Conservation (phyloP, 1,140 invertebrate species). For the Ptiloglossa arizonensis region DNA sequence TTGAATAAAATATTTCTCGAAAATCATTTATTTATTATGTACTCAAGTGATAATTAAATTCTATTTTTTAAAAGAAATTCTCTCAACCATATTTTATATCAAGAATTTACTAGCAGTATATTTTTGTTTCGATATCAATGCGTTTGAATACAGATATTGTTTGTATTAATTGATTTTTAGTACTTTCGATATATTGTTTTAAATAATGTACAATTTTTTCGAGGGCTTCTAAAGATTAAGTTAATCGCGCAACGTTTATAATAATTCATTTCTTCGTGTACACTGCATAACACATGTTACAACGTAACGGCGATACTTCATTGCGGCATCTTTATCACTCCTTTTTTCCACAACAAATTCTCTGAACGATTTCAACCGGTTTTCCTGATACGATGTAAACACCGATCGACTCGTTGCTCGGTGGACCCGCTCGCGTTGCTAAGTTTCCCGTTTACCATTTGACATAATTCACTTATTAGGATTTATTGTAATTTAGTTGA, state of each 20-base stretch:
- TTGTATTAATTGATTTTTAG: too few relatives aligned
- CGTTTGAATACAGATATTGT: too few relatives aligned
- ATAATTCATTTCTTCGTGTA: not conserved
- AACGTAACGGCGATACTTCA: not conserved
- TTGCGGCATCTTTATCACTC: constrained; percentile 4
- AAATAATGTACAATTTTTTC: too few relatives aligned
- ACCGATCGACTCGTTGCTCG: constrained; percentile 19
- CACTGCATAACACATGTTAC: not conserved
- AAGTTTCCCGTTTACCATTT: constrained; percentile 16
- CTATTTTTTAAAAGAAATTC: too few relatives aligned
- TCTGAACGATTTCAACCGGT: constrained; percentile 45
- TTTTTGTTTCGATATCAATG: too few relatives aligned
- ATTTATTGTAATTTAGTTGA: not conserved
- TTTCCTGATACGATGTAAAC: constrained; percentile 39
- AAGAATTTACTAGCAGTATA: too few relatives aligned
- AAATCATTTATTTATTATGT: too few relatives aligned
- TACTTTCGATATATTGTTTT: too few relatives aligned
- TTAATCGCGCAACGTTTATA: not conserved
- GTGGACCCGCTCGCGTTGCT: not conserved
- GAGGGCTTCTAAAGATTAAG: too few relatives aligned
- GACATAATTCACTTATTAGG: constrained; percentile 12
- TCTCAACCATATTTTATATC: too few relatives aligned
- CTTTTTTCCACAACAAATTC: constrained; percentile 38
- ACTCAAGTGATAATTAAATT: too few relatives aligned
- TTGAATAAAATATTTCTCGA: too few relatives aligned